A percentile compares a stretch with the other conserved stretches of the same genome.
These are phyloP conservation scores for Telmatochromis brachygnathus DNA, from an alignment of 2,113 vertebrate species.

Conservation along the genomic window DNA sequence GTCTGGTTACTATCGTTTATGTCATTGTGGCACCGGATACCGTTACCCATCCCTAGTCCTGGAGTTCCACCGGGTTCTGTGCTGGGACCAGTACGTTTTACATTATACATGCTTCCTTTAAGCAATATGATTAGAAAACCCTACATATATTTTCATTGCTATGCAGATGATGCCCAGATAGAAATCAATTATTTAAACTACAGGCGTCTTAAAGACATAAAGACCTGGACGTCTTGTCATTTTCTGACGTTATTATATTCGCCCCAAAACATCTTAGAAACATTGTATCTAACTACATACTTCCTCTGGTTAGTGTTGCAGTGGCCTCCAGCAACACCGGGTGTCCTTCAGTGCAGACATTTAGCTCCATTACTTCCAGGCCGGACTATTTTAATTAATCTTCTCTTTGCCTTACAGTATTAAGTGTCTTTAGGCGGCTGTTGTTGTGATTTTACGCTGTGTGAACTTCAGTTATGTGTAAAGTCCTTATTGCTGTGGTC, in stretches of 20 bases:
- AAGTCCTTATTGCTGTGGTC: fast-evolving
- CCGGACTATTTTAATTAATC: background rate
- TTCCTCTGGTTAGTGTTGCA: background rate
- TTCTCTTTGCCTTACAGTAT: background rate
- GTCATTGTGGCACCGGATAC: too few relatives aligned
- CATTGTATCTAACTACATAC: background rate
- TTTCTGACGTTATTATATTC: background rate
- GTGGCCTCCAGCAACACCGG: background rate
- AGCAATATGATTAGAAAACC: background rate
- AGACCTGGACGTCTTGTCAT: background rate
- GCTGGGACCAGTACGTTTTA: background rate
- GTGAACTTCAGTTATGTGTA: background rate
- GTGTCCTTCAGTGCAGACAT: background rate
- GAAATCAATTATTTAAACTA: background rate
- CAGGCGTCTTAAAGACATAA: background rate
- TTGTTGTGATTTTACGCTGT: background rate
- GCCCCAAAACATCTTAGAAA: fast-evolving
- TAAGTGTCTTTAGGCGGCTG: background rate
- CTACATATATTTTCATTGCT: background rate
- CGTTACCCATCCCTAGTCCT: background rate
- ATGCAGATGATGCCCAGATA: background rate
- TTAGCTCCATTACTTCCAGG: background rate
- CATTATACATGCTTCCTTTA: background rate
- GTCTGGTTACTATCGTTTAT: too few relatives aligned
- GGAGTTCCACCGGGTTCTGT: background rate